Evolutionary conservation across 1,140 invertebrate genomes (phyloP).

Genomic region (Thaumatotibia leucotreta): DNA sequence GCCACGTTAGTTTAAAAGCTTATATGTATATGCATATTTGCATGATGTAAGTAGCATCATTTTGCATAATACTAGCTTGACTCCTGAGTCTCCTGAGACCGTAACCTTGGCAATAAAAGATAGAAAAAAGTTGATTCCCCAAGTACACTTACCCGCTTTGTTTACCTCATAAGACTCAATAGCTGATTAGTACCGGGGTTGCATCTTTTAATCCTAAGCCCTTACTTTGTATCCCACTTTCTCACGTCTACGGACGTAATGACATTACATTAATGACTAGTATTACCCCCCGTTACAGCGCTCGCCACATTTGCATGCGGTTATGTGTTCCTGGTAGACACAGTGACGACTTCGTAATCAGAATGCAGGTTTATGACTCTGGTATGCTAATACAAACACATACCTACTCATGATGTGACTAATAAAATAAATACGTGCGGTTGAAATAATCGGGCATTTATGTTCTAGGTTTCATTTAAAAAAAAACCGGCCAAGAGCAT

Average conservation of each 20-base stretch:
- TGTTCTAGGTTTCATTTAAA: no score
- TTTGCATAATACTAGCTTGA: no score
- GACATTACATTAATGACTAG: neutral
- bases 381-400: neutral
- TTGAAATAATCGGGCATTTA: no score
- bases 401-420: neutral
- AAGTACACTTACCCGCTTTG: no score
- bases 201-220: neutral
- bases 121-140: no score
- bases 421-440: neutral
- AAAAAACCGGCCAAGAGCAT: no score
- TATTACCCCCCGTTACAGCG: constrained; percentile 2
- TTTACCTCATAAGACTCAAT: no score
- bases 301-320: neutral
- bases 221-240: neutral
- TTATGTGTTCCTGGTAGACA: constrained; percentile 6
- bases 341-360: neutral
- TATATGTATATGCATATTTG: no score
- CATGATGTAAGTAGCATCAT: no score
- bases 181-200: neutral
- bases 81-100: no score
- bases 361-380: neutral
- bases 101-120: no score
- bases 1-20: no score
- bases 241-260: neutral